phyloP scores from a whole-genome alignment of 2,797 vertebrate genomes.

The Aphelocoma californica region DNA sequence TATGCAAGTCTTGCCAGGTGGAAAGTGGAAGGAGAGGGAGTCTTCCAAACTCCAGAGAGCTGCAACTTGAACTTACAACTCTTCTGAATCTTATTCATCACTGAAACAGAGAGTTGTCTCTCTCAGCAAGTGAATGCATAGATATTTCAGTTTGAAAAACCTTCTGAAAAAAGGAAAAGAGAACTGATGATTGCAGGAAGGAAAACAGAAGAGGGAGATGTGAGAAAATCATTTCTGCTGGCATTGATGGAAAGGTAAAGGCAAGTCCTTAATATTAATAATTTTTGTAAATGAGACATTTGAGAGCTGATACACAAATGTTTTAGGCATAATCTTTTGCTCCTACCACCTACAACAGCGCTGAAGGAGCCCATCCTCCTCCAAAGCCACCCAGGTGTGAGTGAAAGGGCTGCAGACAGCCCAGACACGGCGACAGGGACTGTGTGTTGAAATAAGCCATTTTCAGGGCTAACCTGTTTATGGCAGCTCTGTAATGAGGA shows the following conservation, averaged over 20 bases:
- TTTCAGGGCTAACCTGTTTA: neutral
- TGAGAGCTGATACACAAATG: neutral
- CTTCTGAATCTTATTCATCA: neutral
- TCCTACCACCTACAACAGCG: neutral
- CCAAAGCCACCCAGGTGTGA: neutral
- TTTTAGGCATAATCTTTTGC: neutral
- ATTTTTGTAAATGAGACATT: neutral
- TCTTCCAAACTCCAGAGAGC: neutral
- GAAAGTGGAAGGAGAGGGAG: neutral
- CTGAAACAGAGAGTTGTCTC: neutral
- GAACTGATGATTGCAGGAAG: neutral
- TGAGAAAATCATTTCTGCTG: neutral
- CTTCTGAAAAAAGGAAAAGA: neutral
- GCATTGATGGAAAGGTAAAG: neutral
- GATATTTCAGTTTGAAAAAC: neutral
- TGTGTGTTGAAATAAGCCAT: neutral
- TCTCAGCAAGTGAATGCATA: neutral
- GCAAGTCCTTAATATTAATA: neutral
- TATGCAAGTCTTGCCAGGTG: neutral
- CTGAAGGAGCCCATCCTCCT: neutral
- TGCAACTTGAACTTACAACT: neutral
- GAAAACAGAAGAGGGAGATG: neutral
- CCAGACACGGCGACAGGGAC: rapidly evolving
- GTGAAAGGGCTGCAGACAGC: rapidly evolving
- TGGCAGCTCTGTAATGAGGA: neutral